Percentiles rank a stretch among this genome's conserved stretches.
phyloP scores from a whole-genome alignment of 1,140 invertebrate species.

The Kradibia gibbosae region DNA sequence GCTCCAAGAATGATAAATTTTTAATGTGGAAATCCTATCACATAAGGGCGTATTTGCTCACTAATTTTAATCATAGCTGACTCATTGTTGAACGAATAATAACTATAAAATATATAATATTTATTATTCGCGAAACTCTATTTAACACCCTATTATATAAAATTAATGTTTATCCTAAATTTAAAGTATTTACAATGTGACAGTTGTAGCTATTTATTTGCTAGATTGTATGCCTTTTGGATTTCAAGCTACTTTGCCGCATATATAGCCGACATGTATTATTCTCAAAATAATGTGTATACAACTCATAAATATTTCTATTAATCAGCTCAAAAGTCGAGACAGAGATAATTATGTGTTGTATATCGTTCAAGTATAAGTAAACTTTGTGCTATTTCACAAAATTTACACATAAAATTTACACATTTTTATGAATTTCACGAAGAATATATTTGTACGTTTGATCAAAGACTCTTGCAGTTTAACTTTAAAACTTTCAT shows the following conservation, averaged over 20 bases:
- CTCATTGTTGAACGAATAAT: constrained; percentile 13
- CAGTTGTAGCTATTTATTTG: background rate
- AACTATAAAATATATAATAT: constrained; percentile 1
- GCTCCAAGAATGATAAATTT: constrained; percentile 15
- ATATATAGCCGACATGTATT: background rate
- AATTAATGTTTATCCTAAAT: constrained; percentile 19
- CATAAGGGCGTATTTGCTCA: background rate
- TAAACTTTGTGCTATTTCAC: no score
- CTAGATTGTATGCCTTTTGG: background rate
- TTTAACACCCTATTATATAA: constrained; percentile 27
- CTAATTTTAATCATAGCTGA: background rate
- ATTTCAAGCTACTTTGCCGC: constrained; percentile 17
- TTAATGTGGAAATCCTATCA: constrained; percentile 13
- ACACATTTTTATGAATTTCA: no score
- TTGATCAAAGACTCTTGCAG: no score
- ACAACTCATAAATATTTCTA: background rate
- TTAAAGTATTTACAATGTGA: constrained; percentile 9
- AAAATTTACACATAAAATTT: no score
- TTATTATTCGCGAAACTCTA: background rate
- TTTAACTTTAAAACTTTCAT: no score
- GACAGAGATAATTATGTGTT: constrained; percentile 7
- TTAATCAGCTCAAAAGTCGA: constrained; percentile 18
- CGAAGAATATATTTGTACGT: no score
- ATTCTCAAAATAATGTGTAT: background rate
- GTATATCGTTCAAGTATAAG: no score